phyloP scores from a whole-genome alignment of 2,797 vertebrate species.

The Silurus aristotelis region DNA sequence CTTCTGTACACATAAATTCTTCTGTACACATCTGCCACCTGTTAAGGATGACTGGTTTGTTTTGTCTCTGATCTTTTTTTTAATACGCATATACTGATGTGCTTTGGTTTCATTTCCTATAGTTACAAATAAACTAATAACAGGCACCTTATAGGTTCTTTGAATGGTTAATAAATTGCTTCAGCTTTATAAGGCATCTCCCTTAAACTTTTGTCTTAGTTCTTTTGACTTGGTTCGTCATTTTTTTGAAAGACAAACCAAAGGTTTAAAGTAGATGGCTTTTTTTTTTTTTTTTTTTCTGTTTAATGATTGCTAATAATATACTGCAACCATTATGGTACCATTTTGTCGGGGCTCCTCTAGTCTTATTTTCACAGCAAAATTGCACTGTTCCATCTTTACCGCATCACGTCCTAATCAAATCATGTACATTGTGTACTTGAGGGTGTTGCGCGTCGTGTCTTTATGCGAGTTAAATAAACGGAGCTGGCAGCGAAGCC shows the following conservation, averaged over 20 bases:
- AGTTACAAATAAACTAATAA: neutral
- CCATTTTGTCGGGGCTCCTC: constrained; percentile 5
- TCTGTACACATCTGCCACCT: no score
- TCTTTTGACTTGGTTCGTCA: neutral
- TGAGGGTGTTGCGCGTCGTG: constrained; percentile 24
- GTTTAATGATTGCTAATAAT: constrained; percentile 8
- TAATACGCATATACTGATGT: no score
- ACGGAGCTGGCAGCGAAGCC: constrained; percentile 77
- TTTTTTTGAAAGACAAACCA: neutral
- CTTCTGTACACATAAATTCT: neutral
- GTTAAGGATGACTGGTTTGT: neutral
- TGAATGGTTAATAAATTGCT: neutral
- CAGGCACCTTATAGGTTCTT: neutral
- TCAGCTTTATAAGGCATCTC: neutral
- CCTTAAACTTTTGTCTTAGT: neutral
- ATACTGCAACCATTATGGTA: neutral
- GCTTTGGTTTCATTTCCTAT: neutral
- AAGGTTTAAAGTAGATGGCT: neutral
- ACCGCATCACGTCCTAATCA: constrained; percentile 44
- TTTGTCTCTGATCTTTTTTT: neutral
- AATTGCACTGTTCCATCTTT: constrained; percentile 46
- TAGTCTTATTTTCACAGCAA: constrained; percentile 35
- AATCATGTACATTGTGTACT: constrained; percentile 49
- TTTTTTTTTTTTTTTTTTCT: neutral
- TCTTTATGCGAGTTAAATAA: constrained; percentile 63